phyloP scores from a whole-genome alignment of 1,140 invertebrate species.

The Macrobrachium rosenbergii region DNA sequence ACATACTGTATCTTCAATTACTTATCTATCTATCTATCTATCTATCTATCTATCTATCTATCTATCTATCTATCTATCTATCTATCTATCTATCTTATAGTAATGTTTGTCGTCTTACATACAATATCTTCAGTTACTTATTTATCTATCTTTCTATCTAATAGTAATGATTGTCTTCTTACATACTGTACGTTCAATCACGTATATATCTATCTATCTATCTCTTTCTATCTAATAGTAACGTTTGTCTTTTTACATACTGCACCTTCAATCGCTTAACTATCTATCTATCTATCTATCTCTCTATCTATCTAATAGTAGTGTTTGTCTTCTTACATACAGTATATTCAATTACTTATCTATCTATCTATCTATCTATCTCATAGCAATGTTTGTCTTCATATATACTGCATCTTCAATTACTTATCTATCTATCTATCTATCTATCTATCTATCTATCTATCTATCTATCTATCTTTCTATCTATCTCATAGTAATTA shows the following conservation, averaged over 20 bases:
- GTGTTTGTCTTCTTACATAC: too few species aligned
- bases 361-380: slow-evolving; percentile 7
- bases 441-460: slow-evolving; percentile 13
- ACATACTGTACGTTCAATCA: too few species aligned
- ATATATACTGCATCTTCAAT: too few species aligned
- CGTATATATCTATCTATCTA: background rate
- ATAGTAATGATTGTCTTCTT: background rate
- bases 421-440: background rate
- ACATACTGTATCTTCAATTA: too few species aligned
- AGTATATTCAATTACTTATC: background rate
- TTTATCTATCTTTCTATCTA: background rate
- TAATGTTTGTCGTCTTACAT: too few species aligned
- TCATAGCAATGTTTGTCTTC: background rate
- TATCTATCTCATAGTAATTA: too few species aligned
- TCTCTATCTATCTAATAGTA: slow-evolving; percentile 11
- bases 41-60: slow-evolving; percentile 17
- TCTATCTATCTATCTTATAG: slow-evolving; percentile 8
- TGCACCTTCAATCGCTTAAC: background rate
- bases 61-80: slow-evolving; percentile 10
- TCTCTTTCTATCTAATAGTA: background rate
- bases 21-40: background rate
- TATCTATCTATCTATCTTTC: too few species aligned
- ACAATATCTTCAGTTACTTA: too few species aligned
- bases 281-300: slow-evolving; percentile 7
- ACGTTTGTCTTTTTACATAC: too few species aligned